Evolutionary conservation across 2,888 invertebrate genomes (phyloP).

Genomic region (Dysmachus trigonus): DNA sequence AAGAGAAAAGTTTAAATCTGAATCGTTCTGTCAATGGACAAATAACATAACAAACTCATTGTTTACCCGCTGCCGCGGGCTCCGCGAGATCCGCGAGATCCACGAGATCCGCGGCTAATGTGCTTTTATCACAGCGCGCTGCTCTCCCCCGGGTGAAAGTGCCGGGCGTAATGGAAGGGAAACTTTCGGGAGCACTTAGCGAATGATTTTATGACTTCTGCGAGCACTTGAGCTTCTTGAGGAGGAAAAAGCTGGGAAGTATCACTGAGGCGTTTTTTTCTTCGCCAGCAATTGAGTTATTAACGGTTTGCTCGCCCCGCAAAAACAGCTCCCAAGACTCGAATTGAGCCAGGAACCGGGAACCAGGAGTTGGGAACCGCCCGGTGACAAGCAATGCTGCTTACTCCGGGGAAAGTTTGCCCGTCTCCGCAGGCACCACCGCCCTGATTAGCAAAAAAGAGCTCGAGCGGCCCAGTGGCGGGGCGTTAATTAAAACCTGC

Average conservation of each 20-base stretch:
- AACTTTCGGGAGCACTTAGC: conserved; percentile 18
- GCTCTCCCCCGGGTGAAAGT: not conserved
- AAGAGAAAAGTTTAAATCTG: conserved; percentile 38
- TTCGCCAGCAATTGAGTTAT: not conserved
- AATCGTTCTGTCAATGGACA: conserved; percentile 33
- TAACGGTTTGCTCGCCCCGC: not conserved
- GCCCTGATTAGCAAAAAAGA: not conserved
- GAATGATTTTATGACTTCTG: conserved; percentile 23
- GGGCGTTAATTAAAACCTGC: conserved; percentile 33
- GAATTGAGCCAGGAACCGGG: not conserved
- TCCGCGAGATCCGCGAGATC: not conserved
- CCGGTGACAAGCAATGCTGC: not conserved
- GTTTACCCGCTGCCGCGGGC: not conserved
- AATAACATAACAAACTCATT: conserved; percentile 32
- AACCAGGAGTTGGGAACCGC: no score
- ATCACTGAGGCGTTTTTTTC: not conserved
- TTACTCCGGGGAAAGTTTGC: not conserved
- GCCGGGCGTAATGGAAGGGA: conserved; percentile 15
- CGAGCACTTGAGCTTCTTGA: not conserved
- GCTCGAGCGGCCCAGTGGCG: not conserved
- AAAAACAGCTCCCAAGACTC: not conserved
- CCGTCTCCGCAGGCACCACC: not conserved
- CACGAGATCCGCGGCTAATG: not conserved
- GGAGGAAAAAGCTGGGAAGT: not conserved
- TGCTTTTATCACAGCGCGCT: not conserved